phyloP scores from a whole-genome alignment of 2,888 invertebrate species.

The Drosophila percnosoma region DNA sequence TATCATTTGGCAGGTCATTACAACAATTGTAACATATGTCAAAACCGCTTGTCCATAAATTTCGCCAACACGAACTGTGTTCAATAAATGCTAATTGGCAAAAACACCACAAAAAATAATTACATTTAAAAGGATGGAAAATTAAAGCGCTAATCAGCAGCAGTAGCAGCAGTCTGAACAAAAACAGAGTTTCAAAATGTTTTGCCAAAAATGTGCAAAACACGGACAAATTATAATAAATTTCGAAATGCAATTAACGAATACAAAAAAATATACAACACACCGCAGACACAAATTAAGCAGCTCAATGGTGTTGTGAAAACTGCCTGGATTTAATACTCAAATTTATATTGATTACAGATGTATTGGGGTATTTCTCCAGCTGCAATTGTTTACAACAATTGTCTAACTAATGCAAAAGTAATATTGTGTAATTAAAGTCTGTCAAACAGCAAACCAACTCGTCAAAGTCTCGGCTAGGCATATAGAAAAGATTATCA shows the following conservation, averaged over 20 bases:
- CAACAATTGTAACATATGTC: slow-evolving; percentile 42
- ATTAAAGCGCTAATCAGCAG: slow-evolving; percentile 11
- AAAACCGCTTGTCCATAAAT: slow-evolving; percentile 19
- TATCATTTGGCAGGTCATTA: not conserved
- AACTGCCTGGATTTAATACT: slow-evolving; percentile 1
- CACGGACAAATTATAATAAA: slow-evolving; percentile 43
- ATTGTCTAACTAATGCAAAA: not conserved
- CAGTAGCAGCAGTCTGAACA: slow-evolving; percentile 7
- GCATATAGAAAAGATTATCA: not conserved
- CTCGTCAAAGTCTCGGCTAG: not conserved
- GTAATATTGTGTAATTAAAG: not conserved
- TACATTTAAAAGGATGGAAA: slow-evolving; percentile 36
- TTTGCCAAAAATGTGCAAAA: slow-evolving; percentile 25
- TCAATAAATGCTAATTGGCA: slow-evolving; percentile 53
- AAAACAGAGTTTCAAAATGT: slow-evolving; percentile 24
- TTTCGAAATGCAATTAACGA: slow-evolving; percentile 33
- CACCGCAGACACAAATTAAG: slow-evolving; percentile 45
- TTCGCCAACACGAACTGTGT: slow-evolving; percentile 34
- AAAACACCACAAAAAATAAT: slow-evolving; percentile 12
- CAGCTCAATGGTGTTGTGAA: slow-evolving; percentile 37
- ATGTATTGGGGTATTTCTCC: not conserved
- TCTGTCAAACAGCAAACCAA: not conserved
- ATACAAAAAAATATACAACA: slow-evolving; percentile 20
- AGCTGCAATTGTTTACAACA: not conserved
- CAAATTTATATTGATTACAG: no score